phyloP scores from a whole-genome alignment of 2,113 vertebrate species.

The Ictalurus furcatus region DNA sequence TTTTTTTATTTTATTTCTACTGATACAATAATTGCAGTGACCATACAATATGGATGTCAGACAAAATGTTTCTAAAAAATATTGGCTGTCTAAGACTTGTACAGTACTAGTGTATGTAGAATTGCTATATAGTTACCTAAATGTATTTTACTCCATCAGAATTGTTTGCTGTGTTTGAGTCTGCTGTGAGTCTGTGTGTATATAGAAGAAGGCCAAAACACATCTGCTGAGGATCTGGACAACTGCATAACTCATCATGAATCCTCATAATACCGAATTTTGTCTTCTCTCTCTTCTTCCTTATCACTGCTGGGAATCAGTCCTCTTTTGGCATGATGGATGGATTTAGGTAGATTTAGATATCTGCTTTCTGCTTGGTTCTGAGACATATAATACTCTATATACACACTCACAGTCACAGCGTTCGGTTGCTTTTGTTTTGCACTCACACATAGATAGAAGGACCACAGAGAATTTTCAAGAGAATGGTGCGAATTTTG shows the following conservation, averaged over 20 bases:
- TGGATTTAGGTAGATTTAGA: background rate
- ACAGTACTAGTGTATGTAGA: background rate
- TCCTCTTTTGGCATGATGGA: background rate
- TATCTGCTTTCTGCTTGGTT: slow-evolving; percentile 47
- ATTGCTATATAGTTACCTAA: background rate
- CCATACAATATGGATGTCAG: background rate
- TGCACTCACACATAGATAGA: background rate
- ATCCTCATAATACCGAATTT: slow-evolving; percentile 4
- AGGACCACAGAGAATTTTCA: background rate
- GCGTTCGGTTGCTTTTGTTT: background rate
- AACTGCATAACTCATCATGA: slow-evolving; percentile 65
- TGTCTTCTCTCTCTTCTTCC: background rate
- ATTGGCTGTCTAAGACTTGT: background rate
- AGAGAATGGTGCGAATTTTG: slow-evolving; percentile 1
- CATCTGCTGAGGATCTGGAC: slow-evolving; percentile 65
- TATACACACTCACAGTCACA: background rate
- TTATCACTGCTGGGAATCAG: slow-evolving; percentile 41
- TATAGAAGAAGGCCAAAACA: slow-evolving; percentile 10
- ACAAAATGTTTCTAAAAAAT: background rate
- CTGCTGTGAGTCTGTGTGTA: background rate
- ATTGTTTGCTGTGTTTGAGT: background rate
- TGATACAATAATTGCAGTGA: background rate
- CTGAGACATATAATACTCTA: background rate
- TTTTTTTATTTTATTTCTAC: background rate
- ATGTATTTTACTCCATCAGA: background rate